phyloP scores from a whole-genome alignment of 2,113 vertebrate species.

The Lampris incognitus region DNA sequence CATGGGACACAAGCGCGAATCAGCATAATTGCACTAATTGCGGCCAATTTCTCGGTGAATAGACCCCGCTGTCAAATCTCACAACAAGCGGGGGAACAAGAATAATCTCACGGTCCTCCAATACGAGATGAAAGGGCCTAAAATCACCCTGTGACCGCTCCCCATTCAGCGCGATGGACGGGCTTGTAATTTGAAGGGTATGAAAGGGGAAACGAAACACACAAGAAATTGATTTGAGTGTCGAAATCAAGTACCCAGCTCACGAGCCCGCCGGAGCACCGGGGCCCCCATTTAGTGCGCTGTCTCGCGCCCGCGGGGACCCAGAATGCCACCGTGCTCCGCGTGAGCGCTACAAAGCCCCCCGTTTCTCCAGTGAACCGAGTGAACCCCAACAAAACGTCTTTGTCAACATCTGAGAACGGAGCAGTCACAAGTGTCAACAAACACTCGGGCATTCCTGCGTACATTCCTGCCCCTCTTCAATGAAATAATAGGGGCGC shows the following conservation, averaged over 20 bases:
- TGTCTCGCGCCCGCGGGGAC: conserved; percentile 32
- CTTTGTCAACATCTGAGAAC: conserved; percentile 78
- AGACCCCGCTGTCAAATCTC: conserved; percentile 84
- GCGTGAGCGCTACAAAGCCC: conserved; percentile 66
- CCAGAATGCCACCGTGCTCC: conserved; percentile 62
- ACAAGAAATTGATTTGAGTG: conserved; percentile 70
- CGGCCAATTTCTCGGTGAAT: conserved; percentile 84
- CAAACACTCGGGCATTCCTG: conserved; percentile 77
- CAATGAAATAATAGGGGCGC: conserved; percentile 59
- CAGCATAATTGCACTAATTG: conserved; percentile 91
- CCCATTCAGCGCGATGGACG: conserved; percentile 71
- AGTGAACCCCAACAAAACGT: conserved; percentile 79
- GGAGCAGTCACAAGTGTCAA: conserved; percentile 71
- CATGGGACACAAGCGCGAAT: conserved; percentile 86
- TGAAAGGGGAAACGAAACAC: conserved; percentile 43
- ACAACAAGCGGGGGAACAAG: conserved; percentile 77
- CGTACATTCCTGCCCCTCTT: conserved; percentile 71
- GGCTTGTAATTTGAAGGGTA: conserved; percentile 73
- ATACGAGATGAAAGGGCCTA: conserved; percentile 80
- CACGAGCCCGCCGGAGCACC: conserved; percentile 64
- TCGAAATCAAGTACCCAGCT: conserved; percentile 77
- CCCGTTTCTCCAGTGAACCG: conserved; percentile 67
- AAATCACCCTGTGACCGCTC: conserved; percentile 75
- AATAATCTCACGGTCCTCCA: conserved; percentile 77
- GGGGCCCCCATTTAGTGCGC: conserved; percentile 69